Percentiles rank a stretch among this genome's conserved stretches.
Conservation (phyloP, 2,888 invertebrate genomes). For the Morpho achilles region DNA sequence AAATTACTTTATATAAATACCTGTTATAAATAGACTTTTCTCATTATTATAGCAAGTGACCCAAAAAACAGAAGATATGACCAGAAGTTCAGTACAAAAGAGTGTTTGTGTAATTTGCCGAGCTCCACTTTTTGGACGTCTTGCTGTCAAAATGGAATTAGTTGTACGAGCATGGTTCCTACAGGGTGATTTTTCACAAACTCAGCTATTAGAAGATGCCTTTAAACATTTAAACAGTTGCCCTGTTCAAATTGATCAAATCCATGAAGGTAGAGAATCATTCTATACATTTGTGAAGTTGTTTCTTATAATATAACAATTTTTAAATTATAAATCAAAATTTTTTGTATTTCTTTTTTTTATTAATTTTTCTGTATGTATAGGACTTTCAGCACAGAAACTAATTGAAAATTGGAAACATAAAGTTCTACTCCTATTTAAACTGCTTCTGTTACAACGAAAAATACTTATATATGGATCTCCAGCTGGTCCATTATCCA, state of each 20-base stretch:
- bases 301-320: background rate
- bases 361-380: slow-evolving; percentile 4
- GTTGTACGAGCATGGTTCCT: slow-evolving; percentile 99
- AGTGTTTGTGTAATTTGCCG: slow-evolving; percentile 96
- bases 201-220: slow-evolving; percentile 92
- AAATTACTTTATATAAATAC: too few species aligned
- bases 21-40: background rate
- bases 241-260: slow-evolving; percentile 77
- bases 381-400: slow-evolving; percentile 90
- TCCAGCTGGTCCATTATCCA: slow-evolving; percentile 93
- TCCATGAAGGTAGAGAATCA: slow-evolving; percentile 59
- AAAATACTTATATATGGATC: slow-evolving; percentile 95
- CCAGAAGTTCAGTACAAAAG: slow-evolving; percentile 98
- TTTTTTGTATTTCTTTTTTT: too few species aligned
- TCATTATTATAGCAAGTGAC: slow-evolving; percentile 85
- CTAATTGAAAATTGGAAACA: slow-evolving; percentile 92
- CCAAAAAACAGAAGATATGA: slow-evolving; percentile 96
- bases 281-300: background rate
- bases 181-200: slow-evolving; percentile 94
- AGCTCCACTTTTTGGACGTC: slow-evolving; percentile 94
- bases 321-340: too few species aligned
- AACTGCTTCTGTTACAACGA: slow-evolving; percentile 92
- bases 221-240: slow-evolving; percentile 95
- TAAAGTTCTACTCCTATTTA: slow-evolving; percentile 94
- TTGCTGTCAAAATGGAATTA: slow-evolving; percentile 96